Percentiles rank a stretch among this genome's conserved stretches.
These are phyloP conservation scores for Gandaritis pyraliata DNA, from an alignment of 2,888 invertebrate genomes.

Conservation along the genomic window DNA sequence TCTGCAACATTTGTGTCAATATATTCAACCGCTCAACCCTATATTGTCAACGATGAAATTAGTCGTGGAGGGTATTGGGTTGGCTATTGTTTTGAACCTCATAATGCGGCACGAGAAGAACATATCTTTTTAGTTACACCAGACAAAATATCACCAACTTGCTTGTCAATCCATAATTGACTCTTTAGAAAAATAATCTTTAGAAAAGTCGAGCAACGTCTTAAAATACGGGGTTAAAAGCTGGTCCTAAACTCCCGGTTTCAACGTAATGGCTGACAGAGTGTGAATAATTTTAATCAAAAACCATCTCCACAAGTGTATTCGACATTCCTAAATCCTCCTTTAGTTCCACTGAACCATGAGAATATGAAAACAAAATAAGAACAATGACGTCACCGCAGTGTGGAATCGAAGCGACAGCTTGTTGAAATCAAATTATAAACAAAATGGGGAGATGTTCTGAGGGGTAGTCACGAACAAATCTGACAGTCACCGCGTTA, in stretches of 20 bases:
- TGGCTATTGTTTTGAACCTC: conserved; percentile 42
- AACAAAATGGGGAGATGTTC: conserved; percentile 37
- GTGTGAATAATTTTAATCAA: conserved; percentile 31
- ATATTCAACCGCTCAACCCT: conserved; percentile 60
- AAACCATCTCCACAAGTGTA: conserved; percentile 18
- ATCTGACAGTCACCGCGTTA: no score
- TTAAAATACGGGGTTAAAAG: no score
- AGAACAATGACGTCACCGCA: conserved; percentile 35
- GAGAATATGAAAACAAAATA: conserved; percentile 32
- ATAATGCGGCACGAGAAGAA: conserved; percentile 3
- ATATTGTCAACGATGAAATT: conserved; percentile 64
- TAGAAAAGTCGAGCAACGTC: no score
- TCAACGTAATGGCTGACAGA: conserved; percentile 12
- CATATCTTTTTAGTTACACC: no score
- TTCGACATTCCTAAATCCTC: conserved; percentile 19
- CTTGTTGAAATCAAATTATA: conserved; percentile 47
- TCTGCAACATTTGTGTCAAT: conserved; percentile 73
- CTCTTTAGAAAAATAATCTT: no score
- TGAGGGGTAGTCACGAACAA: no score
- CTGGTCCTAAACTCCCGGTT: not conserved
- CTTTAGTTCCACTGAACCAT: conserved; percentile 19
- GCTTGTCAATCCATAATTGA: no score
- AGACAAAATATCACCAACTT: no score
- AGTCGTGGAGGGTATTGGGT: conserved; percentile 55
- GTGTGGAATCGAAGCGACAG: conserved; percentile 35